Percentiles rank a stretch among this genome's conserved stretches.
These are phyloP conservation scores for Drosophila sechellia DNA, from an alignment of 1,140 invertebrate species.

Conservation along the genomic window DNA sequence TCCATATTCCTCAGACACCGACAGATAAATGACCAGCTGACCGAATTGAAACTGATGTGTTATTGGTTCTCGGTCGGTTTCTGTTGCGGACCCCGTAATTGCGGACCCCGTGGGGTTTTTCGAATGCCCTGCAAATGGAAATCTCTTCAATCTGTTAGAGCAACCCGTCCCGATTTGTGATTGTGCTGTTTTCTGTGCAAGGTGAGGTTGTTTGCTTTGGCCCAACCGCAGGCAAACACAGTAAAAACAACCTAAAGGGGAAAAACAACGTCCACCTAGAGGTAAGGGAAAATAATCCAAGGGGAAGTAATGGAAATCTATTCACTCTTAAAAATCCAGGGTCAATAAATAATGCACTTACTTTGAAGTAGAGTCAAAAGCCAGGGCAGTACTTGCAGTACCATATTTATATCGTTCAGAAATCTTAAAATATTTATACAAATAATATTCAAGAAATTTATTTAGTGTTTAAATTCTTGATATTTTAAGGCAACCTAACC, in stretches of 20 bases:
- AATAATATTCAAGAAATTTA: too few species aligned
- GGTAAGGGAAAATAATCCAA: neutral
- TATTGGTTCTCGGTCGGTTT: constrained; percentile 36
- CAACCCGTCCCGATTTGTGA: constrained; percentile 19
- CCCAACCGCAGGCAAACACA: constrained; percentile 6
- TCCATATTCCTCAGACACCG: neutral
- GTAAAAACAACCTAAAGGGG: neutral
- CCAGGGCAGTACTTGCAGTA: too few species aligned
- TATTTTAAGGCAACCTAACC: neutral
- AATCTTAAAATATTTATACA: too few species aligned
- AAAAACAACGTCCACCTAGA: neutral
- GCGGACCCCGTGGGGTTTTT: constrained; percentile 40
- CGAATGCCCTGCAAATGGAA: constrained; percentile 10
- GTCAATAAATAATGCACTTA: too few species aligned
- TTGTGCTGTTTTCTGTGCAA: constrained; percentile 8
- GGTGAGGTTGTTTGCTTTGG: constrained; percentile 15
- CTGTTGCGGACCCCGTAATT: constrained; percentile 28
- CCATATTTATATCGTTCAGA: too few species aligned
- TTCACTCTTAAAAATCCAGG: too few species aligned
- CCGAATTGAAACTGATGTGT: constrained; percentile 68
- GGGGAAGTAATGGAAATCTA: too few species aligned
- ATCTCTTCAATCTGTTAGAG: constrained; percentile 18
- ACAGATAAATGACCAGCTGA: constrained; percentile 72
- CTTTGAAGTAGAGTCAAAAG: too few species aligned
- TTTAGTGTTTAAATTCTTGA: too few species aligned